Base-by-base conservation (phyloP, 23 tunicate genomes). In the Clavelina lepadiformis region DNA sequence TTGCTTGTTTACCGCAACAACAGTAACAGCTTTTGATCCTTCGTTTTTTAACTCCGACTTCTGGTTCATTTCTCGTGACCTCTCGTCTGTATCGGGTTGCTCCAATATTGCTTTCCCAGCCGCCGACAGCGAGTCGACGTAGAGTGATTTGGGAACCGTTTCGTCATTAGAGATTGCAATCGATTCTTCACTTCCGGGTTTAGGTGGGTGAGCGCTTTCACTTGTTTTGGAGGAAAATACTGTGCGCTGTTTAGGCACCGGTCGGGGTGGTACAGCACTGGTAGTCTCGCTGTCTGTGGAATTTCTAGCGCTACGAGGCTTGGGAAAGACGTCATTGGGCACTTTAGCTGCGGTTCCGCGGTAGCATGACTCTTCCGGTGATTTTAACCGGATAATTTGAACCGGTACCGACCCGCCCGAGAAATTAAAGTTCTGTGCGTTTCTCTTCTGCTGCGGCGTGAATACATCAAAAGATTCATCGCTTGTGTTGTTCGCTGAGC, bases 171-270 rank as follows among this genome's bases (percentile, higher is more conserved):
- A 41, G n/a, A n/a, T n/a, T n/a, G n/a, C n/a, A n/a, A n/a, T n/a
- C n/a, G n/a, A n/a, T n/a, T n/a, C n/a, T n/a, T n/a, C n/a, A 41
- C 49, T 41, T 15, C 20, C 61, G 15, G 13, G 5, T 28, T 28
- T 24, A 13, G 34, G 2, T 4, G 30, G 46, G 20, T 20, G 23
- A 19, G 24, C 7, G 4, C 67, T 34, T 34, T 61, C 35, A 22
- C 24, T 18, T 22, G 28, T 61, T 33, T 61, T 34, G 21, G 33
- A 33, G 19, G 67, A 61, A 22, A 76, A 65, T n/a, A 65, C 73
- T 32, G 73, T 76, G 29, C 82, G 65, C n/a, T 66, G 82, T 65
- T 76, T 76, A 0, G 82, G 82, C 38, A 76, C 66, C 21, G 82
- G 82, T 20, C 82, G 72, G 19, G 29, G n/a, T n/a, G n/a, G n/a